Evolutionary conservation across 2,797 vertebrate species (phyloP), one percentile per base, ranked within the genome.

Genomic region (Neoniphon sammara): DNA sequence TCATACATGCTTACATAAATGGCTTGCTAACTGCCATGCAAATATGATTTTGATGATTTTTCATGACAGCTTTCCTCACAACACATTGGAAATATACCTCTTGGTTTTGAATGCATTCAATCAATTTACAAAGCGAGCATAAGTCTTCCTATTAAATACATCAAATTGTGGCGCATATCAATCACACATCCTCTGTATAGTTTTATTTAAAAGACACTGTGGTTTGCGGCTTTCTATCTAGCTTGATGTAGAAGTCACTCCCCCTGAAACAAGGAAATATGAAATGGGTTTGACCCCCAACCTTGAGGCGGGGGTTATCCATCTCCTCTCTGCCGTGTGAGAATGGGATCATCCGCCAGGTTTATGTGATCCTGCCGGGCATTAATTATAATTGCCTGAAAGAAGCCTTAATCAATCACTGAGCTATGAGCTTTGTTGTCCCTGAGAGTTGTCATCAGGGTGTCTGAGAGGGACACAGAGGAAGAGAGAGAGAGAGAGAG

Each of bases 311-410:
- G 63, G 78, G 69, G 73, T 79, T 72, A 82, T 87, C 70, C 59
- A 77, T 85, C 70, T 70, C 59, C 18, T 69, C 52, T 60, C 31
- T 2, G 1, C 78, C 20, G 27, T 63, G 50, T 39, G 60, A 36
- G 57, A 75, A 86, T 54, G 52, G 52, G 49, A 79, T 66, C 72
- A 54, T 87, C 70, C 34, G 2, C 70, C 73, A 76, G 61, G 71
- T 85, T 80, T 82, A 80, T 81, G 81, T 68, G 70, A 80, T 88
- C 72, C 84, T 87, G 73, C 76, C 23, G 31, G 70, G 71, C 81
- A 77, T 88, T 79, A 79, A 85, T 90, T 90, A 87, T 87, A 88
- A 89, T 83, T 83, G 76, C 58, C 67, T 78, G 64, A 73, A 83
- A 88, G 76, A 81, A 65, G 63, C 80, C 68, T 36, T 60, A 81